A percentile compares a stretch with the other conserved stretches of the same genome.
These are phyloP conservation scores for Grammomys surdaster DNA, from an alignment of 2,113 vertebrate genomes.

Conservation along the genomic window DNA sequence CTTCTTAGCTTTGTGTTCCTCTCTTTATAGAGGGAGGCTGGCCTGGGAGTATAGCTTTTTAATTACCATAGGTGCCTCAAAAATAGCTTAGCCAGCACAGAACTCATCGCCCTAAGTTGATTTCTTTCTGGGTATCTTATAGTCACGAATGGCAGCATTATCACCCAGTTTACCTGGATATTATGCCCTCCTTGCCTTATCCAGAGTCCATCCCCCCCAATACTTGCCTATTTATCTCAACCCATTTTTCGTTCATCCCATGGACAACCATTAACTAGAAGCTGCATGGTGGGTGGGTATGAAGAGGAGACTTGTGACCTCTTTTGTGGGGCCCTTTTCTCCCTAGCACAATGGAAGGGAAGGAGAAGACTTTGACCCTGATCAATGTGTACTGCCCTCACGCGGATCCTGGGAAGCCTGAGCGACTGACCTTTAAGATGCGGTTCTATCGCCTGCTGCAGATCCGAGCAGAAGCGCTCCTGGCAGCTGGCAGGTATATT, in stretches of 20 bases:
- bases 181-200: neutral
- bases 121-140: conserved; percentile 27
- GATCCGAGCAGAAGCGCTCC: conserved; percentile 89
- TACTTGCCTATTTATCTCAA: neutral
- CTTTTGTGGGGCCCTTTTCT: neutral
- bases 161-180: conserved; percentile 23
- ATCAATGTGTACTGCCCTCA: conserved; percentile 95
- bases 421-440: conserved; percentile 91
- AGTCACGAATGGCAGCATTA: conserved; percentile 13
- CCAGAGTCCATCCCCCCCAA: neutral
- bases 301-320: conserved; percentile 16
- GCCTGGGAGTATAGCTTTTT: neutral
- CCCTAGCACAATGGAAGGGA: conserved; percentile 76
- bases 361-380: conserved; percentile 87
- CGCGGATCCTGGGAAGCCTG: conserved; percentile 91
- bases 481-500: conserved; percentile 89
- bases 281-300: conserved; percentile 9
- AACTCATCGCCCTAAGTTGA: conserved; percentile 8
- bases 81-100: conserved; percentile 40
- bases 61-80: conserved; percentile 6
- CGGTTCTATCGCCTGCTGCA: conserved; percentile 92
- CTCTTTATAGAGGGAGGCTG: neutral
- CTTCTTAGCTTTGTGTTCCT: conserved; percentile 15
- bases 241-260: neutral
- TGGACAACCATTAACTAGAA: conserved; percentile 28